Evolutionary conservation across 2,797 vertebrate genomes (phyloP), one percentile per base, ranked within the genome.

Genomic region (Sebastes matsubarae): DNA sequence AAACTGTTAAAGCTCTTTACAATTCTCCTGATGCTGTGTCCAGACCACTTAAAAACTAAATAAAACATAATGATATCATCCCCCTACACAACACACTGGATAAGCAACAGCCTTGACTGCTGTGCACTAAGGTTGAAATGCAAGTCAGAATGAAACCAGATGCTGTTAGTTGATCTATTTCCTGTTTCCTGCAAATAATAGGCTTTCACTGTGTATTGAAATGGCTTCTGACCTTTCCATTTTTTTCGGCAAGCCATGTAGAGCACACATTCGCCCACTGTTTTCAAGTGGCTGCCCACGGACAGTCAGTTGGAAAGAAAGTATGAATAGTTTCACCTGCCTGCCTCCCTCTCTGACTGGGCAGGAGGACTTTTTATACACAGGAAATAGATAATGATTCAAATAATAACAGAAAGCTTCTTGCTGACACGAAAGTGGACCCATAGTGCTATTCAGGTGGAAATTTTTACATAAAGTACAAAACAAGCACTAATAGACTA

Each of bases 211-310:
- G n/a, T 8, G 32, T 58, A 68, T 30, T 83, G 67, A 84, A 88
- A 80, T 50, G 13, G 55, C 65, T 63, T 79, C 54, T 88, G 80
- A 85, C 84, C 87, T 83, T 82, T 86, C 24, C 6, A 75, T 77
- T 59, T 68, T 82, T 83, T 76, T 66, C 73, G 29, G 55, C 69
- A 54, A 24, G 63, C 12, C 25, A n/a, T 46, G n/a, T 36, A 57
- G 57, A 64, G 54, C 6, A 64, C 7, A 29, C 30, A 20, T 38
- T 38, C 34, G 8, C 6, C 16, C 7, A 38, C 42, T 58, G 34
- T 75, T 81, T 81, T 82, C 7, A 54, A 79, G 34, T 30, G 64
- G 70, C 70, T 84, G 72, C 72, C 36, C 50, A 58, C 60, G 38
- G 66, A 69, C 34, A 38, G 54, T 65, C 64, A 58, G 14, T 34